These are phyloP conservation scores for Propithecus coquereli DNA, from an alignment of 2,113 vertebrate species.

Conservation along the genomic window DNA sequence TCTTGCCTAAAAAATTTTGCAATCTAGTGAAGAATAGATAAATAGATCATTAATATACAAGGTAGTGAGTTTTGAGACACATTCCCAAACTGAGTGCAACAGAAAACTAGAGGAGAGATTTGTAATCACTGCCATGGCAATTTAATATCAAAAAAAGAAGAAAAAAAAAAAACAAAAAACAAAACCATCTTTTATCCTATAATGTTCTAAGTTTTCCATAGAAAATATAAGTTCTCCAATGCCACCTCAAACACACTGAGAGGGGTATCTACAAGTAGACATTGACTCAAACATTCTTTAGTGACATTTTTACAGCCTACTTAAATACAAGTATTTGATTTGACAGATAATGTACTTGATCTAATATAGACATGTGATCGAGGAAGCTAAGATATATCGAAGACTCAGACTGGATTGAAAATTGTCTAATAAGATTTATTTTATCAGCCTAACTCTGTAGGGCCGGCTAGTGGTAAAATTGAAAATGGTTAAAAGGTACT, in stretches of 20 bases:
- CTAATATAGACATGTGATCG: neutral
- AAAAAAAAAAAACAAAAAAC: too few relatives aligned
- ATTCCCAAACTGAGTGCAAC: rapidly evolving
- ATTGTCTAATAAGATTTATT: neutral
- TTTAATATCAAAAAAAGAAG: neutral
- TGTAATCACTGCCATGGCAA: rapidly evolving
- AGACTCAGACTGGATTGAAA: neutral
- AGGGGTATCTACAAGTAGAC: neutral
- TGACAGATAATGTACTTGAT: neutral
- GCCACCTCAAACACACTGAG: rapidly evolving
- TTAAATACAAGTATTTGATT: neutral
- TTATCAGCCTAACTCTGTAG: neutral
- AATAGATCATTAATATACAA: neutral
- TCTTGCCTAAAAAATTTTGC: neutral
- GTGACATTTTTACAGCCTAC: neutral
- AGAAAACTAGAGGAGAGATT: neutral
- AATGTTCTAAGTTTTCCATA: neutral
- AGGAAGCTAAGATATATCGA: neutral
- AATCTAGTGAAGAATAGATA: neutral
- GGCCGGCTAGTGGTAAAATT: neutral
- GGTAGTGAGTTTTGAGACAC: neutral
- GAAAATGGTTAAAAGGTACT: neutral
- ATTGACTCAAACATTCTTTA: neutral
- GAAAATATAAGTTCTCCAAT: neutral
- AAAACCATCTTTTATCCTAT: rapidly evolving